Base-by-base conservation (phyloP, 2,113 vertebrate genomes). In the Hippoglossus stenolepis region DNA sequence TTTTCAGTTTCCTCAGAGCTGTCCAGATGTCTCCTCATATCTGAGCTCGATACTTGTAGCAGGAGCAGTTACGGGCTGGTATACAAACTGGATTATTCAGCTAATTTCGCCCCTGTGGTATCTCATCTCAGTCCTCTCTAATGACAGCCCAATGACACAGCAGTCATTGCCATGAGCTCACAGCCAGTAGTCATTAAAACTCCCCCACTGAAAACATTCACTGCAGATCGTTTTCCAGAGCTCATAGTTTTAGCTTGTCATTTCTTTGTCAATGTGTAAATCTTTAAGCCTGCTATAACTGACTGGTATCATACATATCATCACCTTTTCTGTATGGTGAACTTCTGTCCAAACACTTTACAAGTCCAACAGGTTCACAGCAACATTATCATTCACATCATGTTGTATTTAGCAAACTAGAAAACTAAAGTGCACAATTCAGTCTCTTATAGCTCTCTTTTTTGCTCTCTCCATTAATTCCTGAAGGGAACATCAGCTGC, bases 51-150 rank as follows among this genome's bases (percentile, higher is more conserved):
- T 59, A 59, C 63, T 62, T 79, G 61, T 23, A 71, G 26, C 9
- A 56, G 1, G 11, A 65, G 63, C 60, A 53, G 61, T 71, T 70
- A 54, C 23, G 70, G 64, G 64, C 59, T 77, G 43, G 20, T 69
- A 47, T 54, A 64, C 60, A 85, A 65, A 78, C 80, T 75, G 53
- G 73, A 85, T 80, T 81, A 84, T 73, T 84, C 78, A 57, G 75
- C 63, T 83, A 78, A 85, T 88, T 88, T 70, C 54, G 69, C 70
- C 72, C 81, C 78, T 54, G 59, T 61, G 73, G 73, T 66, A 69
- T 43, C 26, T 68, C 73, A 43, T 62, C 66, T 71, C 60, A 61
- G 65, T 47, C 43, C 15, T 53, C 43, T 71, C 47, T 85, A 76
- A 67, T 70, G 74, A 80, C 75, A 81, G 72, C 35, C 73, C 70